Evolutionary conservation across 2,888 invertebrate genomes (phyloP).

Genomic region (Heteromurus nitidus): DNA sequence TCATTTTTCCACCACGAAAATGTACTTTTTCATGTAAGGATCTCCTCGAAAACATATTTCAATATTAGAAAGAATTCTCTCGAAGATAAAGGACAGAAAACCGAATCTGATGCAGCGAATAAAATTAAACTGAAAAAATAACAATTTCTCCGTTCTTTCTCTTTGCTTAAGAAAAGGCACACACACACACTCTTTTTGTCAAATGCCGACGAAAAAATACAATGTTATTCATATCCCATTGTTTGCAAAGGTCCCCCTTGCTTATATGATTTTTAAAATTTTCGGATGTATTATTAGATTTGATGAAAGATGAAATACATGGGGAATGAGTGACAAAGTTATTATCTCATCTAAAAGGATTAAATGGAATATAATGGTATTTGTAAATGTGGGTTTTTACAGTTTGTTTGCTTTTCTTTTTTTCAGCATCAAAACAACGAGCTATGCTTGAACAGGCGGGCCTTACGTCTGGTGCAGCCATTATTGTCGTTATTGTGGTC

Average conservation of each 20-base stretch:
- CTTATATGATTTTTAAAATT: conserved; percentile 13
- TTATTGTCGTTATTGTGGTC: conserved; percentile 77
- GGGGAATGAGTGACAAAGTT: conserved; percentile 21
- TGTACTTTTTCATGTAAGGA: no score
- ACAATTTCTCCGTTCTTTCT: no score
- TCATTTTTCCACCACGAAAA: neutral
- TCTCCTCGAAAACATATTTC: no score
- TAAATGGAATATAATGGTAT: conserved; percentile 44
- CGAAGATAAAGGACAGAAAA: neutral
- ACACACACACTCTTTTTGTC: conserved; percentile 35
- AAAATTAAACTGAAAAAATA: no score
- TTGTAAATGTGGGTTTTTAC: conserved; percentile 53
- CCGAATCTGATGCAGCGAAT: conserved; percentile 3
- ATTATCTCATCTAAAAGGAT: conserved; percentile 40
- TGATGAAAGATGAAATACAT: neutral
- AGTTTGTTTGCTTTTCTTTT: conserved; percentile 64
- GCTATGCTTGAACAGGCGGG: conserved; percentile 91
- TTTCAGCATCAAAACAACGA: conserved; percentile 84
- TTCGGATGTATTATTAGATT: conserved; percentile 2
- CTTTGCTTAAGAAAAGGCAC: neutral
- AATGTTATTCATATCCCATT: no score
- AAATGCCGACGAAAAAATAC: conserved; percentile 32
- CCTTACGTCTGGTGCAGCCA: conserved; percentile 89
- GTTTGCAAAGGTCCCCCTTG: no score
- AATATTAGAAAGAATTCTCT: no score